Evolutionary conservation across 2,797 vertebrate genomes (phyloP).

Genomic region (Pagetopsis macropterus): DNA sequence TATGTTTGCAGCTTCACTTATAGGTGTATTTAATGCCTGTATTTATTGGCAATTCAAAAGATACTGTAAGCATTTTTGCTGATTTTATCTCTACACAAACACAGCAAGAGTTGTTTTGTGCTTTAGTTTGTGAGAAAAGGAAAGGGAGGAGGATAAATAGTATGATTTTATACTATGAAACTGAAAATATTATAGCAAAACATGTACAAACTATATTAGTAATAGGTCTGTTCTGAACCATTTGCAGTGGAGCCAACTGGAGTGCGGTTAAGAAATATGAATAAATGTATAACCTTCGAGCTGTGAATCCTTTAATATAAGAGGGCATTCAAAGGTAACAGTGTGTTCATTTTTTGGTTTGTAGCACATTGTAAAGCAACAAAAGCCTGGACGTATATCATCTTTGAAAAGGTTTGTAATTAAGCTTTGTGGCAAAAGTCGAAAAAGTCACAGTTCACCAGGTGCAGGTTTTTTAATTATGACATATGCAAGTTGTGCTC

Average conservation of each 20-base stretch:
- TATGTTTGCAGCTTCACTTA: not conserved
- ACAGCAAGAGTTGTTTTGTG: not conserved
- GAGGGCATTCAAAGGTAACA: not conserved
- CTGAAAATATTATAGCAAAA: not conserved
- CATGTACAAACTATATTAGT: not conserved
- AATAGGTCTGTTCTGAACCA: too few relatives aligned
- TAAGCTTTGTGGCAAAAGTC: slow-evolving; percentile 1
- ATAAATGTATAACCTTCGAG: not conserved
- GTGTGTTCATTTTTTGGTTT: not conserved
- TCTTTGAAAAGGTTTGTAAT: slow-evolving; percentile 6
- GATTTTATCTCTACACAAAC: not conserved
- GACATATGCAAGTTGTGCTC: slow-evolving; percentile 19
- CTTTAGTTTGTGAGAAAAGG: not conserved
- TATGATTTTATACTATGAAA: not conserved
- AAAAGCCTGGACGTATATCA: not conserved
- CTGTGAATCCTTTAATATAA: too few relatives aligned
- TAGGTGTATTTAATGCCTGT: not conserved
- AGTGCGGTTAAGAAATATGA: not conserved
- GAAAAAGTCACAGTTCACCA: slow-evolving; percentile 13
- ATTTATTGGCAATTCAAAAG: not conserved
- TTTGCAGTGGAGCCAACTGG: not conserved
- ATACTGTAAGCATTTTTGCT: not conserved
- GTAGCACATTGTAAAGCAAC: not conserved
- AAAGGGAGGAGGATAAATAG: not conserved
- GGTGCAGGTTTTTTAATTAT: not conserved